These are phyloP conservation scores for Calameuta pallipes DNA, from an alignment of 2,888 invertebrate species.

Conservation along the genomic window DNA sequence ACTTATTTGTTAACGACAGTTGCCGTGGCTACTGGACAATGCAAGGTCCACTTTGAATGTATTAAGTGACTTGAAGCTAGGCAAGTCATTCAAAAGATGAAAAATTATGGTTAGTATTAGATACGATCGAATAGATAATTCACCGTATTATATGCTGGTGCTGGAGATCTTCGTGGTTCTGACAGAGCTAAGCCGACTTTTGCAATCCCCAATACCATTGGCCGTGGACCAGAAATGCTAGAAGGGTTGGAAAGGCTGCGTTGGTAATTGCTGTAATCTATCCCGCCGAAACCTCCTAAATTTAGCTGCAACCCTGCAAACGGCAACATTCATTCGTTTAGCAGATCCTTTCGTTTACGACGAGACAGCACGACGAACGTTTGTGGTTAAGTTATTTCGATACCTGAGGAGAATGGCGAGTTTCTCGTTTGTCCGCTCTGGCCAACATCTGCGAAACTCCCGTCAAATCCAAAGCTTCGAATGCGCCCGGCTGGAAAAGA, in stretches of 20 bases:
- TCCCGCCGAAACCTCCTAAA: constrained; percentile 49
- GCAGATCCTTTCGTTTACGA: background rate
- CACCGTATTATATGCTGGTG: constrained; percentile 48
- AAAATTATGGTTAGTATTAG: background rate
- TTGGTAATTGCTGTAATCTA: constrained; percentile 45
- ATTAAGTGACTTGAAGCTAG: background rate
- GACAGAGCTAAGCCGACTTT: constrained; percentile 48
- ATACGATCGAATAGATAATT: constrained; percentile 15
- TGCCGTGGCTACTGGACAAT: no score
- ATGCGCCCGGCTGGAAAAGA: background rate
- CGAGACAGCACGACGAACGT: background rate
- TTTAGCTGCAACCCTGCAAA: constrained; percentile 34
- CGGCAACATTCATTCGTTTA: background rate
- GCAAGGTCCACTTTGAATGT: background rate
- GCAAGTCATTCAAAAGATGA: background rate
- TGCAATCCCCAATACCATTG: constrained; percentile 39
- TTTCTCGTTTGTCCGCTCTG: constrained; percentile 29
- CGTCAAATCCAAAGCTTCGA: background rate
- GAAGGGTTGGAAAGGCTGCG: background rate
- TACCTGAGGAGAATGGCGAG: constrained; percentile 36
- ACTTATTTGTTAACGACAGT: background rate
- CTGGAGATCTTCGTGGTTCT: constrained; percentile 44
- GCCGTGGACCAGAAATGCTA: constrained; percentile 22
- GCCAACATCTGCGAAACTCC: constrained; percentile 31
- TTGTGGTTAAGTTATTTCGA: background rate